Evolutionary conservation across 92 coral and sea anemone species (phyloP).

Genomic region (Chrysogorgia sp.): DNA sequence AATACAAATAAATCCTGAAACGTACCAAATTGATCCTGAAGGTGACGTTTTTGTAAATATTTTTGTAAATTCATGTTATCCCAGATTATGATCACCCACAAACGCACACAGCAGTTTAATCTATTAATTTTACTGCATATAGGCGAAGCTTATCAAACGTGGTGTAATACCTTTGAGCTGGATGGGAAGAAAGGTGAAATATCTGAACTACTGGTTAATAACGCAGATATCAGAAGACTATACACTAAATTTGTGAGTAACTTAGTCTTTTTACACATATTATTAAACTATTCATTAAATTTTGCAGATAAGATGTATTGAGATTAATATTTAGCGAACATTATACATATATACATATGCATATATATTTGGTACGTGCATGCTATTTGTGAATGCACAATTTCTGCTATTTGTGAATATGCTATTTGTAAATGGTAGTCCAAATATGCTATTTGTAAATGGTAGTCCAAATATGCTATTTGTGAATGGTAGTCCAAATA

Average conservation of each 20-base stretch:
- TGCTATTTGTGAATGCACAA: no score
- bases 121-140: not conserved
- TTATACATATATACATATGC: no score
- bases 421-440: no score
- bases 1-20: slow-evolving; percentile 92
- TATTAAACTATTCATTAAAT: no score
- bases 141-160: slow-evolving; percentile 65
- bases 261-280: no score
- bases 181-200: slow-evolving; percentile 92
- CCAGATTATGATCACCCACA: not conserved
- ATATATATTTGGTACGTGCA: no score
- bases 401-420: no score
- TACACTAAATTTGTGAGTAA: slow-evolving; percentile 85
- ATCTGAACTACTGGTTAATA: slow-evolving; percentile 93
- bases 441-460: no score
- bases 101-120: not conserved
- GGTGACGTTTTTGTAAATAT: slow-evolving; percentile 48
- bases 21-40: slow-evolving; percentile 92
- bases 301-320: no score
- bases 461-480: no score
- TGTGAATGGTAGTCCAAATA: no score
- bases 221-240: slow-evolving; percentile 86
- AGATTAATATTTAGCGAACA: no score
- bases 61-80: not conserved
- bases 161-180: slow-evolving; percentile 81